Conservation (phyloP, 2,113 vertebrate species). For the Asarcornis scutulata region DNA sequence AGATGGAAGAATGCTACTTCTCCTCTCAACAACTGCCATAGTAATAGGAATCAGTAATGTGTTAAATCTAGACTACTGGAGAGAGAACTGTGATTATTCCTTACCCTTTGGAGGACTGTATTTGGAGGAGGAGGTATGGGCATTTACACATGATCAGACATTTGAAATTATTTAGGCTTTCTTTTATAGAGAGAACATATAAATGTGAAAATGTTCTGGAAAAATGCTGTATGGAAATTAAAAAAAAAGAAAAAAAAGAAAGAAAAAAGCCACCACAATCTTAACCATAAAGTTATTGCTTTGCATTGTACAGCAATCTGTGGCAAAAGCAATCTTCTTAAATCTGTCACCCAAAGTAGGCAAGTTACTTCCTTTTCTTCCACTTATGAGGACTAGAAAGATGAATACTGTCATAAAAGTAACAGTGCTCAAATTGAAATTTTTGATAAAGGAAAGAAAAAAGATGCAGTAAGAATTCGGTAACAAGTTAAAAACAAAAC, state of each 20-base stretch:
- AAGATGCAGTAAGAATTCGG: background rate
- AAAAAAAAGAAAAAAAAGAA: no score
- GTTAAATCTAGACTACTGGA: background rate
- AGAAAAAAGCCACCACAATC: background rate
- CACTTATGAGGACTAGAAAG: background rate
- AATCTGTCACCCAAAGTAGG: background rate
- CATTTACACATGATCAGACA: background rate
- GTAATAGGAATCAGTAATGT: background rate
- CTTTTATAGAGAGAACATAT: background rate
- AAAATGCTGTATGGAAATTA: background rate
- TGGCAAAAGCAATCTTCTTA: background rate
- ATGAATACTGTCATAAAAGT: background rate
- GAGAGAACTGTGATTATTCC: background rate
- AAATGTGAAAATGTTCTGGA: background rate
- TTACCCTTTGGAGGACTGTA: fast-evolving
- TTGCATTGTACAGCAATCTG: background rate
- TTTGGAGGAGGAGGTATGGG: background rate
- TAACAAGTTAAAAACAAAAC: background rate
- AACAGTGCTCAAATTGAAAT: background rate
- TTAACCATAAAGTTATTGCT: background rate
- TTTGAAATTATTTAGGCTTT: background rate
- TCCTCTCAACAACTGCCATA: background rate
- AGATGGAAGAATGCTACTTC: background rate
- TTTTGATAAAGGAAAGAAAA: background rate
- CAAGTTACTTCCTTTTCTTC: background rate